These are phyloP conservation scores for Hemiscyllium ocellatum DNA, from an alignment of 2,113 vertebrate species.

Conservation along the genomic window DNA sequence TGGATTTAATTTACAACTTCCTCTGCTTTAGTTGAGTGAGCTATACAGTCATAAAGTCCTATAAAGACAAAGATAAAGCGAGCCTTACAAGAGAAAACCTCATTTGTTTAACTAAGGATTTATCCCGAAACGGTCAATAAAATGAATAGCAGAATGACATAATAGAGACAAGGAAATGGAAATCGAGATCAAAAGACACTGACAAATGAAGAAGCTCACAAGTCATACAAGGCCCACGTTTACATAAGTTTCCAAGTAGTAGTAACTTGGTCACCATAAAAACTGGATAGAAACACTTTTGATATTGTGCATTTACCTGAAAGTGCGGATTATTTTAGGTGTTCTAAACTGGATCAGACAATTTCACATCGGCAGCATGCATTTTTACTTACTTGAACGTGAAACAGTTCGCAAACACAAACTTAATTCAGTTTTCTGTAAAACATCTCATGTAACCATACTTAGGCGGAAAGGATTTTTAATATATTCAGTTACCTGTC, in stretches of 20 bases:
- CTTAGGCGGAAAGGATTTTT: background rate
- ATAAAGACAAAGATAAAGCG: background rate
- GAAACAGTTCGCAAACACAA: background rate
- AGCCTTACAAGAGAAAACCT: background rate
- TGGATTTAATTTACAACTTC: slow-evolving; percentile 25
- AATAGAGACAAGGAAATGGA: background rate
- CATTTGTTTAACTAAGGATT: background rate
- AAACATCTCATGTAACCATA: background rate
- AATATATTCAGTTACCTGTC: background rate
- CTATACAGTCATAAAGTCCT: slow-evolving; percentile 31
- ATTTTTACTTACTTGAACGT: background rate
- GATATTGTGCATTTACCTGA: background rate
- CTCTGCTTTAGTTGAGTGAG: background rate
- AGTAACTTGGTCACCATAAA: too few relatives aligned
- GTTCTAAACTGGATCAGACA: background rate
- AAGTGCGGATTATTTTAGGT: background rate
- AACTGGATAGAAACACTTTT: background rate
- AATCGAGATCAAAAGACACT: background rate
- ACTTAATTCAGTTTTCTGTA: background rate
- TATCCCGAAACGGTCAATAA: background rate
- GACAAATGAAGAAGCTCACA: background rate
- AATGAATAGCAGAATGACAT: background rate
- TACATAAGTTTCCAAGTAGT: background rate
- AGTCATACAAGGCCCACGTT: background rate
- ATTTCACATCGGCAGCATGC: too few relatives aligned